Evolutionary conservation across 2,113 vertebrate species (phyloP).

Genomic region (Halichoerus grypus): DNA sequence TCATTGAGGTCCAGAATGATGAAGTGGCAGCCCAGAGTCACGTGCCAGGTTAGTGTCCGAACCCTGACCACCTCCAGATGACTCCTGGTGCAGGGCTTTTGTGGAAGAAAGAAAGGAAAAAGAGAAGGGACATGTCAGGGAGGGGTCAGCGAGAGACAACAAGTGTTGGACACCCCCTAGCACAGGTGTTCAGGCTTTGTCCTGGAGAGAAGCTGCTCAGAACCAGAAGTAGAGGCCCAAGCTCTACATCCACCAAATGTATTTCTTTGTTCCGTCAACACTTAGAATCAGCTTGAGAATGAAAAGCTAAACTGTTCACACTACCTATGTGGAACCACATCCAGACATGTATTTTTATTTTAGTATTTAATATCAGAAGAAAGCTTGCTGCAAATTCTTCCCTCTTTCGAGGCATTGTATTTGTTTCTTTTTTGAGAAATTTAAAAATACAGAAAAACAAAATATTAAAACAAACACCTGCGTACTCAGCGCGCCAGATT

Average conservation of each 20-base stretch:
- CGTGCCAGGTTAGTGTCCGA: constrained; percentile 1
- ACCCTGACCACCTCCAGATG: not conserved
- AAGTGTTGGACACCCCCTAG: not conserved
- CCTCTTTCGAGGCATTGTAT: not conserved
- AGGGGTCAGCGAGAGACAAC: not conserved
- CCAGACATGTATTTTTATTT: not conserved
- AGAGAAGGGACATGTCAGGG: not conserved
- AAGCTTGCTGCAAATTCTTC: not conserved
- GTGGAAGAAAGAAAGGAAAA: not conserved
- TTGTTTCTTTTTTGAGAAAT: not conserved
- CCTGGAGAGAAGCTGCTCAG: not conserved
- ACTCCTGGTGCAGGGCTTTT: not conserved
- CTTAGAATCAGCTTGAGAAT: not conserved
- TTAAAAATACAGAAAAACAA: not conserved
- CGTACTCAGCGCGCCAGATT: not conserved
- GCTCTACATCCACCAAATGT: not conserved
- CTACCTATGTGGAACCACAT: not conserved
- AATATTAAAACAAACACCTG: not conserved
- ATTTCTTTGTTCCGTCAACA: constrained; percentile 39
- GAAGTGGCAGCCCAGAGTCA: not conserved
- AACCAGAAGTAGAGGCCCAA: not conserved
- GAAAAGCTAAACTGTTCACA: constrained; percentile 9
- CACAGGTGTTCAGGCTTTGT: not conserved
- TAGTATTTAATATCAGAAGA: constrained; percentile 3
- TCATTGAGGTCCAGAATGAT: not conserved